Base-by-base conservation (phyloP, 2,797 vertebrate genomes). In the Gymnoscopelus microlampas region DNA sequence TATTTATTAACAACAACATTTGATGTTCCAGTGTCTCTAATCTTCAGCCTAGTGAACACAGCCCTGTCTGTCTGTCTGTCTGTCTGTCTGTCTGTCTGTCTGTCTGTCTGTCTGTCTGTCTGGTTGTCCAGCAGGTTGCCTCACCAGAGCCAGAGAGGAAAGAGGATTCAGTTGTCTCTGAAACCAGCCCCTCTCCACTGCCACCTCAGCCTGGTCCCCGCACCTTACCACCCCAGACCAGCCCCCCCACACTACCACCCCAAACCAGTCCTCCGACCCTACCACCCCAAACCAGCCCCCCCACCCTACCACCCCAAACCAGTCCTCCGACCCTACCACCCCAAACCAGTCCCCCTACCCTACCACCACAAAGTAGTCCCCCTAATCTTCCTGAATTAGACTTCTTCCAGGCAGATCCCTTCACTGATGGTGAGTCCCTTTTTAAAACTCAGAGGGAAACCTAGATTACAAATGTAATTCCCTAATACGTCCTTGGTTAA, bases 381-480 rank as follows among this genome's bases (percentile, higher is more conserved):
- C 39, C 39, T 44, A 44, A 44, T 44, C 6, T 95, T 79, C 86
- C 95, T 64, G 94, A 89, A 56, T 92, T 97, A 87, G 96, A 98
- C 82, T 99, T 99, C 91, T 99, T 99, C 85, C 94, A 97, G 73
- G 92, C 95, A 50, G 98, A 99, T 90, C 98, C 97, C 44, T 99
- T 99, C 70, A 94, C 95, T 83, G 97, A 96, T 74, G 94, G 98
- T 99, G 94, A 96, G 97, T 94, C 71, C 53, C 19, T 47, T 8
- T 9, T 44, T 44, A 44, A 10, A 44, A 44, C 39, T 39, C 8
- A 39, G 39, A 44, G 39, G 35, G 39, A 2, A 44, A 44, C 8
- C 2, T 44, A 44, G 9, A 44, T 44, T 44, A 44, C 39, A 9
- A 39, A 10, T 44, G 8, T 3, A 9, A 44, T 44, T 44, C 39